Evolutionary conservation across 2,113 vertebrate species (phyloP).

Genomic region (Cyanoderma ruficeps): DNA sequence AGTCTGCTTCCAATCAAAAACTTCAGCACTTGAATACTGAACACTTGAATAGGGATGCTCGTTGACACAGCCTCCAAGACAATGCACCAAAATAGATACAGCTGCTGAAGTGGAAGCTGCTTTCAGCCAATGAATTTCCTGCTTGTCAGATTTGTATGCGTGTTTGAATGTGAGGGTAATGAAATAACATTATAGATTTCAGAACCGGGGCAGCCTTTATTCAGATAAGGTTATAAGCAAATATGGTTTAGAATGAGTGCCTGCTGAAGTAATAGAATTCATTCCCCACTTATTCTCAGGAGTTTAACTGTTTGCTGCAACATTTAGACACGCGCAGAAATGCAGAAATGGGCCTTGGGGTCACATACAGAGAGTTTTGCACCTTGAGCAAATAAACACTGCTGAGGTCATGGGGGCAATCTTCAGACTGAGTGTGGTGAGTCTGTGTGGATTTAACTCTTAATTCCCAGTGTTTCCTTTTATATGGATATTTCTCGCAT

Average conservation of each 20-base stretch:
- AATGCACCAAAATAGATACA: constrained; percentile 47
- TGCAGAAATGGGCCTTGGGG: neutral
- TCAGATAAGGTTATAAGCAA: constrained; percentile 46
- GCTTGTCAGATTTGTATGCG: constrained; percentile 46
- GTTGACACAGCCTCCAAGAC: constrained; percentile 41
- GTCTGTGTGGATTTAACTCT: neutral
- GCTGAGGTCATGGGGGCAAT: neutral
- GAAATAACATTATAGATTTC: constrained; percentile 52
- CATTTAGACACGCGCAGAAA: neutral
- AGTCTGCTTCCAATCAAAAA: constrained; percentile 39
- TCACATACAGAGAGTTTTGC: neutral
- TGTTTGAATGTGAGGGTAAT: constrained; percentile 41
- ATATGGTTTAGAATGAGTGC: neutral
- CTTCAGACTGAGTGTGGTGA: no score
- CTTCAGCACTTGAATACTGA: constrained; percentile 31
- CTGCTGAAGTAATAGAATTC: constrained; percentile 4
- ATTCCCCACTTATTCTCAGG: neutral
- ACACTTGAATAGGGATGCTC: neutral
- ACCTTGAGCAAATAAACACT: neutral
- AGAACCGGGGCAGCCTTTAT: constrained; percentile 44
- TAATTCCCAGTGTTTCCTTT: neutral
- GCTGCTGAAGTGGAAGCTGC: constrained; percentile 48
- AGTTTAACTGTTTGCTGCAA: constrained; percentile 38
- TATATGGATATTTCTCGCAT: neutral
- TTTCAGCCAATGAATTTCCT: constrained; percentile 46